Percentiles rank a stretch among this genome's conserved stretches.
Conservation (phyloP, 35 echinoderm and acorn worm genomes). For the Hemicentrotus pulcherrimus region DNA sequence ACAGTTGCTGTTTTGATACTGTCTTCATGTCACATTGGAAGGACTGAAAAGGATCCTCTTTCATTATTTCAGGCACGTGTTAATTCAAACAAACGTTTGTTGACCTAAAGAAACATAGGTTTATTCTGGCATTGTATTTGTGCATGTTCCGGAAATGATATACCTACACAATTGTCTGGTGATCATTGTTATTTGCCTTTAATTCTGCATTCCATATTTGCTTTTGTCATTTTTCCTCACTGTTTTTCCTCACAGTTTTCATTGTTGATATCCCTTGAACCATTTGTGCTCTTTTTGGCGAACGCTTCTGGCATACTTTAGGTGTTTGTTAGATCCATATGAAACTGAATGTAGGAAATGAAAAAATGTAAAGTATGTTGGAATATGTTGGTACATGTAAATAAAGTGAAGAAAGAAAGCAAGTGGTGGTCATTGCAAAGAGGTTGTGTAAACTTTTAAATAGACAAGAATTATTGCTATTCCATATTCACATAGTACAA, state of each 20-base stretch:
- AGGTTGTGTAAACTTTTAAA: too few species aligned
- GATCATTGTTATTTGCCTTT: not conserved
- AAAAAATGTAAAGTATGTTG: too few species aligned
- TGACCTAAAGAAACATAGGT: not conserved
- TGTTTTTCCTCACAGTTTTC: not conserved
- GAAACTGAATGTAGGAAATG: too few species aligned
- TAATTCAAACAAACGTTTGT: conserved; percentile 5
- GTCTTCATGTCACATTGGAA: not conserved
- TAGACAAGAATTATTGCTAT: too few species aligned
- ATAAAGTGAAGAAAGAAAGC: too few species aligned
- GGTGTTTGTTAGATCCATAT: not conserved
- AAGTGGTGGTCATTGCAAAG: too few species aligned
- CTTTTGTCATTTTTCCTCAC: not conserved
- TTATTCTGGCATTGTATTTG: not conserved
- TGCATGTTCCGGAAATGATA: not conserved
- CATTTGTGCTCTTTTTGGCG: not conserved
- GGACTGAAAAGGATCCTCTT: conserved; percentile 18
- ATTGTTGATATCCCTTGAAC: not conserved
- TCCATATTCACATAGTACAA: too few species aligned
- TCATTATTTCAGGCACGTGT: conserved; percentile 27
- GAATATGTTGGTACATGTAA: too few species aligned
- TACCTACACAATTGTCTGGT: not conserved
- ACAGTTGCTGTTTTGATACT: conserved; percentile 3
- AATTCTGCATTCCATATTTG: not conserved
- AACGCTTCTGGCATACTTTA: not conserved